Percentiles rank a stretch among this genome's conserved stretches.
Evolutionary conservation across 2,888 invertebrate species (phyloP).

Genomic region (Idaea biselata): DNA sequence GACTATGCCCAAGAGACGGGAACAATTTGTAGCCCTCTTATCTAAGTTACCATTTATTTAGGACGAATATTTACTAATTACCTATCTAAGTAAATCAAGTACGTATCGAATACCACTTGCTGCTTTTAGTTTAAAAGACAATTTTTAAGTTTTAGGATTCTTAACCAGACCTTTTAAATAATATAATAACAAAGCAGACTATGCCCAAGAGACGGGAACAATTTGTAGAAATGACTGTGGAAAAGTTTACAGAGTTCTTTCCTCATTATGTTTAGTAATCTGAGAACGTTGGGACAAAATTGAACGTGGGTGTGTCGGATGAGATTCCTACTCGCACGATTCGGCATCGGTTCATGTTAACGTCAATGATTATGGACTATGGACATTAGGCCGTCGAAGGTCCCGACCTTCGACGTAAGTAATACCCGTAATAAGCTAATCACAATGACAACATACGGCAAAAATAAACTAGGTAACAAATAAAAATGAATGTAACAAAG

Average conservation of each 20-base stretch:
- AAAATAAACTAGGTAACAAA: neutral
- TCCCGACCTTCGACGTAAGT: neutral
- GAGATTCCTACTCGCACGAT: conserved; percentile 61
- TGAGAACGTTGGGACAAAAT: conserved; percentile 52
- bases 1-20: conserved; percentile 25
- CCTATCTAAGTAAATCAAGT: too few relatives aligned
- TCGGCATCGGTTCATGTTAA: conserved; percentile 39
- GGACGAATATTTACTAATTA: too few relatives aligned
- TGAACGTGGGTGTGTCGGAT: conserved; percentile 63
- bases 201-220: conserved; percentile 28
- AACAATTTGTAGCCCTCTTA: conserved; percentile 35
- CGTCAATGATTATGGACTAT: conserved; percentile 23
- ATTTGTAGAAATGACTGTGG: conserved; percentile 35
- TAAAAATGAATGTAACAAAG: too few relatives aligned
- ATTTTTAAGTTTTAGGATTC: neutral
- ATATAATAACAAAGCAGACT: conserved; percentile 20
- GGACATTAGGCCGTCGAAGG: conserved; percentile 17
- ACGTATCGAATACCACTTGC: too few relatives aligned
- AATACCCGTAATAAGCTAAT: conserved; percentile 5
- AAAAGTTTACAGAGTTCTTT: conserved; percentile 47
- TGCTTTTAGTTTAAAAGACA: too few relatives aligned
- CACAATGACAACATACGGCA: neutral
- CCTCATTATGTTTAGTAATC: conserved; percentile 58
- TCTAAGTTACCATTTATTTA: too few relatives aligned
- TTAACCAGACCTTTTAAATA: conserved; percentile 13